Conservation (phyloP, 2,888 invertebrate genomes). For the Conus canariensis region DNA sequence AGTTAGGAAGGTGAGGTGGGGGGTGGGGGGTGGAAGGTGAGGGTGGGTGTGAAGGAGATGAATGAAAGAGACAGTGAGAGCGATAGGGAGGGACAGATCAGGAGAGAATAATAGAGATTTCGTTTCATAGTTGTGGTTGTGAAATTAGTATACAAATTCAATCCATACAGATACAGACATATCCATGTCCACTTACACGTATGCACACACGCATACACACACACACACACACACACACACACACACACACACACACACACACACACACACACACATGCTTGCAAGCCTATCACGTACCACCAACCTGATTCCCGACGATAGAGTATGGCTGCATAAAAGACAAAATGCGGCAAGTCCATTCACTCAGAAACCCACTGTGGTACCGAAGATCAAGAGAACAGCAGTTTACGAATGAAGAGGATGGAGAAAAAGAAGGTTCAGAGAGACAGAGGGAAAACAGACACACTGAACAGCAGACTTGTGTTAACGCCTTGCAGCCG, state of each 20-base stretch:
- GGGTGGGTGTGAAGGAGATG: background rate
- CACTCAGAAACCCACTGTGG: no score
- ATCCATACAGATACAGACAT: no score
- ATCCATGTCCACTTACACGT: background rate
- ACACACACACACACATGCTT: background rate
- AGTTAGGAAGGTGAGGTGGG: no score
- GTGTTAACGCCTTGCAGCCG: background rate
- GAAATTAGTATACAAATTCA: no score
- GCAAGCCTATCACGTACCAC: no score
- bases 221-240: conserved; percentile 29
- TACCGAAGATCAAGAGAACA: no score
- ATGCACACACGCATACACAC: background rate
- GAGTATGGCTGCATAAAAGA: no score
- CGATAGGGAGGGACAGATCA: background rate
- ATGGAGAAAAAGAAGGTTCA: no score
- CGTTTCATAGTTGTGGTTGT: background rate
- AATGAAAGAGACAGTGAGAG: background rate
- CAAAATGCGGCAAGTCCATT: no score
- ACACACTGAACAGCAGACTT: background rate
- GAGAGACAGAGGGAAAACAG: no score
- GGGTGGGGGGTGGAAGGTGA: background rate
- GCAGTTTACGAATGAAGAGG: no score
- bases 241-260: conserved; percentile 27
- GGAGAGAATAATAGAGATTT: background rate
- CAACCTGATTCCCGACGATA: no score